Conservation (phyloP, 2,113 vertebrate genomes). For the Caretta caretta region DNA sequence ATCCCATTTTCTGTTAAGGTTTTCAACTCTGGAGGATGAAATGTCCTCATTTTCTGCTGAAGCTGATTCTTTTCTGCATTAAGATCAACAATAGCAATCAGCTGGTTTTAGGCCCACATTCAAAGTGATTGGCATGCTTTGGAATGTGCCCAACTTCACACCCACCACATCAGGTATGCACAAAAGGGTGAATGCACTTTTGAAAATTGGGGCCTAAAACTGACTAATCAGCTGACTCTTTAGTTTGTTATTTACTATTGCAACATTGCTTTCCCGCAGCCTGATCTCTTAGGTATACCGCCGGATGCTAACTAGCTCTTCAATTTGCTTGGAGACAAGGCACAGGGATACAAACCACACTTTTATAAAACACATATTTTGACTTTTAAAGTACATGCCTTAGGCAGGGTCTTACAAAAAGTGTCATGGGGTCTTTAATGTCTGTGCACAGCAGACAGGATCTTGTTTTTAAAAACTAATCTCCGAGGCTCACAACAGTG, state of each 20-base stretch:
- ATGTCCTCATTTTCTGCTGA: neutral
- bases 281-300: neutral
- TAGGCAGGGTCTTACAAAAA: neutral
- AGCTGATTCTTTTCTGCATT: neutral
- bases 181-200: neutral
- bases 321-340: neutral
- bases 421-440: neutral
- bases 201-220: neutral
- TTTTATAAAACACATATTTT: neutral
- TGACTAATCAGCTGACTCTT: neutral
- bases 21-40: neutral
- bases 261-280: neutral
- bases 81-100: neutral
- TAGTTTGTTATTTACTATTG: neutral
- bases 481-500: slow-evolving; percentile 40
- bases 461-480: slow-evolving; percentile 42
- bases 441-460: neutral
- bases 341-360: neutral
- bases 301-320: accelerated
- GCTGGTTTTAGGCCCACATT: neutral
- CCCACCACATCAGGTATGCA: neutral
- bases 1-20: neutral
- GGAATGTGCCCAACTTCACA: accelerated
- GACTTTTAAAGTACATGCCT: neutral
- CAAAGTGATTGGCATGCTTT: neutral